Percentiles rank a stretch among this genome's conserved stretches.
These are phyloP conservation scores for Sylvilagus bachmani DNA, from an alignment of 2,113 vertebrate species.

Conservation along the genomic window DNA sequence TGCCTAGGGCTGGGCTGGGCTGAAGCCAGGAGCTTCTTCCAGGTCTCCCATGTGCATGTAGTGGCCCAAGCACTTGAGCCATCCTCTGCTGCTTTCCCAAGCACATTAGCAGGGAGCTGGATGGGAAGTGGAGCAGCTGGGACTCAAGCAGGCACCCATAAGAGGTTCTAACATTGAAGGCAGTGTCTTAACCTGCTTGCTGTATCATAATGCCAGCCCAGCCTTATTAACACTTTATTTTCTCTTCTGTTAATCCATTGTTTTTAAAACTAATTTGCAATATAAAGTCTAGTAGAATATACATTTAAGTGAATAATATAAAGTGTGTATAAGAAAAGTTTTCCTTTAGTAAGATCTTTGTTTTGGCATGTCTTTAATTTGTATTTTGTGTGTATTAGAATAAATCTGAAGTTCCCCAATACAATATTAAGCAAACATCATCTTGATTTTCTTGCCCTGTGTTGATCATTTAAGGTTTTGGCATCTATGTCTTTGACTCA, in stretches of 20 bases:
- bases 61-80: no score
- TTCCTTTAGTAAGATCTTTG: not conserved
- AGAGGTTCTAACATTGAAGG: no score
- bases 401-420: not conserved
- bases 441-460: conserved; percentile 11
- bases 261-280: conserved; percentile 34
- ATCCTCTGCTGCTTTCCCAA: no score
- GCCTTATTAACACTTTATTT: not conserved
- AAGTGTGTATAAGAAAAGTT: not conserved
- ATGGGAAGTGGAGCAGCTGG: no score
- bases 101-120: no score
- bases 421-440: not conserved
- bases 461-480: not conserved
- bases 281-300: not conserved
- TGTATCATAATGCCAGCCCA: no score
- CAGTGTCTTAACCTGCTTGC: no score
- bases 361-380: not conserved
- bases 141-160: no score
- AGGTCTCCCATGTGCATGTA: no score
- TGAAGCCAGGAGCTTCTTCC: no score
- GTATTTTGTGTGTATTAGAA: not conserved
- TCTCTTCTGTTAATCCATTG: not conserved
- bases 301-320: not conserved
- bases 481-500: not conserved
- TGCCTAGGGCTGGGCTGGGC: no score